Conservation (phyloP, 2,888 invertebrate species). For the Cheilosia soror region DNA sequence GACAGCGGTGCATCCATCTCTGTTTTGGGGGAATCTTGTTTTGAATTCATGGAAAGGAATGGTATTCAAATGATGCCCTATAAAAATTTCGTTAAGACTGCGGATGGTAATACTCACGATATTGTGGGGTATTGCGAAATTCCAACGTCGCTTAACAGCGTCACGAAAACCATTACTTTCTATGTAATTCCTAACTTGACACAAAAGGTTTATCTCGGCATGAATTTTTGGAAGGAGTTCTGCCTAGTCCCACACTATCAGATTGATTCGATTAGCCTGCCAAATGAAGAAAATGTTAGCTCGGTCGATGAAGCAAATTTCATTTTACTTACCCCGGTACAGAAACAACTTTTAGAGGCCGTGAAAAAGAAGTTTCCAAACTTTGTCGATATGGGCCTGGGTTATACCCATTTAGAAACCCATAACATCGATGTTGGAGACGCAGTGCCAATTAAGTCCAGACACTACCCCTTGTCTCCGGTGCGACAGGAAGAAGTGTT, state of each 20-base stretch:
- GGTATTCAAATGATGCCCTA: conserved; percentile 8
- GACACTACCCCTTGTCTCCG: too few species aligned
- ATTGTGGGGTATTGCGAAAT: conserved; percentile 2
- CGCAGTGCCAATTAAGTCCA: too few species aligned
- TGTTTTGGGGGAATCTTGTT: not conserved
- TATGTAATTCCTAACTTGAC: not conserved
- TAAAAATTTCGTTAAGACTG: not conserved
- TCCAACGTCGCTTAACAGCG: not conserved
- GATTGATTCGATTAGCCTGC: too few species aligned
- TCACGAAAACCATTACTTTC: not conserved
- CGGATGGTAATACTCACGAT: not conserved
- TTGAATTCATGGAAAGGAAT: not conserved
- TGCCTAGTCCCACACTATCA: not conserved
- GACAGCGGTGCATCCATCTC: not conserved
- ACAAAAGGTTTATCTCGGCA: not conserved
- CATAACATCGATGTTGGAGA: too few species aligned
- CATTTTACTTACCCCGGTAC: not conserved
- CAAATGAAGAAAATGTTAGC: too few species aligned
- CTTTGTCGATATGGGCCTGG: too few species aligned
- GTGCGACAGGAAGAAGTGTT: too few species aligned
- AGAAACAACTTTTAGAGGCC: too few species aligned
- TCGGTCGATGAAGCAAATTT: not conserved
- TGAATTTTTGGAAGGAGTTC: not conserved
- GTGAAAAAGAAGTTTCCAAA: too few species aligned
- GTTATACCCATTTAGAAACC: too few species aligned